Percentiles rank a stretch among this genome's conserved stretches.
phyloP scores from a whole-genome alignment of 2,797 vertebrate genomes.

The Clarias platycephalus region DNA sequence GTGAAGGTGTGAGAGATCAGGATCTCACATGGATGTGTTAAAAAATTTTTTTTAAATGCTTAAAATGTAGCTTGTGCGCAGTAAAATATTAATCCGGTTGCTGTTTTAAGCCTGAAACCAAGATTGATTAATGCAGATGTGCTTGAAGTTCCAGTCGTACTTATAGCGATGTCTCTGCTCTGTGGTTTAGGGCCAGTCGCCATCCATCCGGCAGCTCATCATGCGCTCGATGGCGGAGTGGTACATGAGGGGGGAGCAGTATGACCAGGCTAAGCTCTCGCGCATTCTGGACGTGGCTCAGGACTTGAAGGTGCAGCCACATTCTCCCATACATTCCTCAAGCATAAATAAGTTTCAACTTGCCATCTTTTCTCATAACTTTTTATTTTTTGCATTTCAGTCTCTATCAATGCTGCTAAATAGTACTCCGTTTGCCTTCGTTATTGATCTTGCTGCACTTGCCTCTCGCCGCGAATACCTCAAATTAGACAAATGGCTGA shows the following conservation, averaged over 20 bases:
- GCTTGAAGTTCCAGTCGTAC: neutral
- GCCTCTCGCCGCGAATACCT: constrained; percentile 99
- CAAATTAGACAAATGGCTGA: constrained; percentile 99
- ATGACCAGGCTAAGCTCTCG: constrained; percentile 97
- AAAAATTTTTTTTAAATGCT: too few species aligned
- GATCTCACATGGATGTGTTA: too few species aligned
- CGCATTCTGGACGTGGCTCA: constrained; percentile 98
- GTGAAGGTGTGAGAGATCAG: too few species aligned
- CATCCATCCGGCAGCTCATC: constrained; percentile 97
- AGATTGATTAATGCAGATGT: neutral
- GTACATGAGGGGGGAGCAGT: constrained; percentile 99
- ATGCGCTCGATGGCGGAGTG: constrained; percentile 99
- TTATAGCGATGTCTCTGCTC: neutral
- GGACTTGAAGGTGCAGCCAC: constrained; percentile 90
- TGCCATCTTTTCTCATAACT: too few species aligned
- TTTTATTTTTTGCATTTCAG: constrained; percentile 69
- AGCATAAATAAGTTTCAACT: neutral
- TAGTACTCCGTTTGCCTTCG: constrained; percentile 99
- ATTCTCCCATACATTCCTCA: neutral
- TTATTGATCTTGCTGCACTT: constrained; percentile 99
- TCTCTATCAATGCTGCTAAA: constrained; percentile 99
- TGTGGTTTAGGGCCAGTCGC: constrained; percentile 88
- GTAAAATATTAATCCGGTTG: too few species aligned
- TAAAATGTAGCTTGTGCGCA: too few species aligned
- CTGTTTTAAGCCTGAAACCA: neutral